Evolutionary conservation across 2,797 vertebrate species (phyloP).

Genomic region (Cossypha caffra): DNA sequence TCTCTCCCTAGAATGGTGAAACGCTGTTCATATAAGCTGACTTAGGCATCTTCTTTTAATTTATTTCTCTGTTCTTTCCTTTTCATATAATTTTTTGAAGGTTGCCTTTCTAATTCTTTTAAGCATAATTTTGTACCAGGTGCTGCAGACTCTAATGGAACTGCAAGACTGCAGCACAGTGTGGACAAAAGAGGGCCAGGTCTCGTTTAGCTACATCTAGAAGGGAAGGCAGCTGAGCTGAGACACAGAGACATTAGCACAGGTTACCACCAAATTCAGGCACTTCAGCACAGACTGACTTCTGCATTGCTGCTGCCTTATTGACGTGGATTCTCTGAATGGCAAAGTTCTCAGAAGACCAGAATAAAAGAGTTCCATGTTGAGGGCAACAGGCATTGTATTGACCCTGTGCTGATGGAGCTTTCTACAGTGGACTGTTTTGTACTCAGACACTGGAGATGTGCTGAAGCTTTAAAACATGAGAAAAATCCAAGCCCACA

Average conservation of each 20-base stretch:
- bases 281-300: background rate
- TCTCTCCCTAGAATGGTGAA: background rate
- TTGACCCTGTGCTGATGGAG: background rate
- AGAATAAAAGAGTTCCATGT: background rate
- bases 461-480: background rate
- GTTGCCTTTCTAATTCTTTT: background rate
- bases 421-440: background rate
- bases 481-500: background rate
- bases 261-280: background rate
- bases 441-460: background rate
- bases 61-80: background rate
- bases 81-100: background rate
- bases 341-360: background rate
- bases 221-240: background rate
- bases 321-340: accelerated
- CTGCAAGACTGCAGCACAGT: background rate
- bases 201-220: background rate
- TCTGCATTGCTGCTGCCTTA: background rate
- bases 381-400: background rate
- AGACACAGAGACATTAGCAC: background rate
- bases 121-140: background rate
- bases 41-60: background rate
- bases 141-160: background rate
- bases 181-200: background rate
- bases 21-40: background rate